Base-by-base conservation (phyloP, 2,888 invertebrate genomes). In the Drosophila tripunctata region DNA sequence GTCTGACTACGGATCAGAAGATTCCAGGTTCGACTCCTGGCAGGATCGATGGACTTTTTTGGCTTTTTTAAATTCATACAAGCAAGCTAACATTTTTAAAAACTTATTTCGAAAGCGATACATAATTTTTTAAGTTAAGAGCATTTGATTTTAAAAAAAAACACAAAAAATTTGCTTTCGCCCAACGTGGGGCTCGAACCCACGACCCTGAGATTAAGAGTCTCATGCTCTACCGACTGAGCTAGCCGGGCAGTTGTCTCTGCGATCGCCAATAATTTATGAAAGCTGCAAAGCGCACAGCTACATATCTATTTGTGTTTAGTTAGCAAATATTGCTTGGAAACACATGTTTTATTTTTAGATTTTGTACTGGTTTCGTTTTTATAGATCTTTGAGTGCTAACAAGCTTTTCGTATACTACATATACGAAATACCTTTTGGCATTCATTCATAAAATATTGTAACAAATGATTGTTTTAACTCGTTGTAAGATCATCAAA, bases 151-250 rank as follows among this genome's bases (percentile, higher is more conserved):
- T 10, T 21, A 6, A 15, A 24, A 41, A 60, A 48, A 56, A 40
- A 30, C 10, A 6, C 8, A 67, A 75, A 75, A 82, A 55, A 12
- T 4, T 41, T 2, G 0, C 1, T 36, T 66, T 73, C 90, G 89
- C 89, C 90, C 90, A 90, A 91, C 89, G 90, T 91, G 90, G 90
- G 91, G 90, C 90, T 91, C 90, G 90, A 91, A 91, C 91, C 91
- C 90, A 91, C 90, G 90, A 91, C 91, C 91, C 90, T 89, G 91
- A 90, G 90, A 90, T 91, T 90, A 91, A 90, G 90, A 90, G 91
- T 90, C 90, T 90, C 90, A 90, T 90, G 90, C 90, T 91, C 90
- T 90, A 90, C 91, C 90, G 91, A 91, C 91, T 90, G 91, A 90
- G 91, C 91, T 91, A 91, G 91, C 91, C 90, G 90, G 91, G 90